Percentiles rank a stretch among this genome's conserved stretches.
Evolutionary conservation across 2,888 invertebrate genomes (phyloP).

Genomic region (Eupithecia subfuscata): DNA sequence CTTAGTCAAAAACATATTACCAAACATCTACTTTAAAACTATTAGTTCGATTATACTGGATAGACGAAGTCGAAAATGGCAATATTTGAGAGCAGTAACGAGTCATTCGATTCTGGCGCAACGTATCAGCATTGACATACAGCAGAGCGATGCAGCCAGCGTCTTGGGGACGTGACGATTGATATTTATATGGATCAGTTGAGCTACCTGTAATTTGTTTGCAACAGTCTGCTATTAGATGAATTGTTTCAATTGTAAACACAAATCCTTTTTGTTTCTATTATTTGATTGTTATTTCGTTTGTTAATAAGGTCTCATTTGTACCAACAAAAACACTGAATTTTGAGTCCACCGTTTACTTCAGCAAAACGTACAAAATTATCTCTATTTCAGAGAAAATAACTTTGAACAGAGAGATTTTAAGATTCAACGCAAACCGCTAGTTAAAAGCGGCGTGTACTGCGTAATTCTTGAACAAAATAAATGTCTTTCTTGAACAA

Average conservation of each 20-base stretch:
- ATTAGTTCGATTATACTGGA: neutral
- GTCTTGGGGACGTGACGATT: no score
- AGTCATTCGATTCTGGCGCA: no score
- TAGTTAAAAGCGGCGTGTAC: constrained; percentile 31
- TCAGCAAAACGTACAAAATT: neutral
- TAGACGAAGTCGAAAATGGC: neutral
- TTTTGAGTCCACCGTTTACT: neutral
- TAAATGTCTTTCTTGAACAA: constrained; percentile 40
- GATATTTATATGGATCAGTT: no score
- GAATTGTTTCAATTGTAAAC: no score
- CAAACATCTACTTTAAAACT: neutral
- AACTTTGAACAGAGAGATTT: constrained; percentile 5
- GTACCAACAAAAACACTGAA: neutral
- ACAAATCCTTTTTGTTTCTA: no score
- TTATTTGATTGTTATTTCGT: no score
- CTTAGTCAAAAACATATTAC: neutral
- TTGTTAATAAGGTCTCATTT: no score
- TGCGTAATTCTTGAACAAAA: constrained; percentile 40
- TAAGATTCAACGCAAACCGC: constrained; percentile 25
- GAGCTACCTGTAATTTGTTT: no score
- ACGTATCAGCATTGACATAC: no score
- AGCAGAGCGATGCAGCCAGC: no score
- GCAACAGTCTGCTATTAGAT: no score
- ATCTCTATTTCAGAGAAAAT: neutral
- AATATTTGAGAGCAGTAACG: neutral